Evolutionary conservation across 1,140 invertebrate genomes (phyloP).

Genomic region (Philotrypesis tridentata): DNA sequence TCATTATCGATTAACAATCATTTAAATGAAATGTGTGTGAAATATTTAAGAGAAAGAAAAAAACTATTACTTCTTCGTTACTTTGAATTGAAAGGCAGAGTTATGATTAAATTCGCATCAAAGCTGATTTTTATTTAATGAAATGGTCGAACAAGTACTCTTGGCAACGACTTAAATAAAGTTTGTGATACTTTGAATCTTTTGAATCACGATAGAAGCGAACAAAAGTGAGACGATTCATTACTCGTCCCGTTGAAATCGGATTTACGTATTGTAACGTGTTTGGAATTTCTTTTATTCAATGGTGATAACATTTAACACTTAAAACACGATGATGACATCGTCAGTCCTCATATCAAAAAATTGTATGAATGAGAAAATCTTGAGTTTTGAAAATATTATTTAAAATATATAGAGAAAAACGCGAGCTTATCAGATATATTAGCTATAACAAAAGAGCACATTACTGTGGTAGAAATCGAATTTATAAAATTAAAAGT

Average conservation of each 20-base stretch:
- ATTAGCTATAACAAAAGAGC: constrained; percentile 7
- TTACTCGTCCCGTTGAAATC: constrained; percentile 35
- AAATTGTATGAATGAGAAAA: constrained; percentile 40
- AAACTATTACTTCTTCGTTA: constrained; percentile 42
- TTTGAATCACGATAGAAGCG: constrained; percentile 43
- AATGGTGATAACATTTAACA: constrained; percentile 31
- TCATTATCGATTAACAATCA: constrained; percentile 3
- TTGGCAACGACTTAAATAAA: constrained; percentile 25
- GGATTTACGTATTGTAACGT: constrained; percentile 26
- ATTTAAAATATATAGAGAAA: constrained; percentile 25
- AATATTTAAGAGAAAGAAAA: constrained; percentile 24
- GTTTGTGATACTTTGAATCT: constrained; percentile 49
- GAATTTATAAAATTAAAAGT: constrained; percentile 2
- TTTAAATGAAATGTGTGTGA: constrained; percentile 35
- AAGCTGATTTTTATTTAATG: constrained; percentile 34
- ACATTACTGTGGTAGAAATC: neutral
- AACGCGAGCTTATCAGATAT: constrained; percentile 26
- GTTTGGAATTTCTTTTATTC: constrained; percentile 32
- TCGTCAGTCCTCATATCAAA: constrained; percentile 45
- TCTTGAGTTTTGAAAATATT: constrained; percentile 50
- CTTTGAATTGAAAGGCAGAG: neutral
- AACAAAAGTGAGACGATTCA: constrained; percentile 42
- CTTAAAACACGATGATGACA: constrained; percentile 25
- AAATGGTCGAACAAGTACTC: constrained; percentile 21
- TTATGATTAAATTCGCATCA: constrained; percentile 22